Base-by-base conservation (phyloP, 1,140 invertebrate genomes). In the Neuroterus valhalla region DNA sequence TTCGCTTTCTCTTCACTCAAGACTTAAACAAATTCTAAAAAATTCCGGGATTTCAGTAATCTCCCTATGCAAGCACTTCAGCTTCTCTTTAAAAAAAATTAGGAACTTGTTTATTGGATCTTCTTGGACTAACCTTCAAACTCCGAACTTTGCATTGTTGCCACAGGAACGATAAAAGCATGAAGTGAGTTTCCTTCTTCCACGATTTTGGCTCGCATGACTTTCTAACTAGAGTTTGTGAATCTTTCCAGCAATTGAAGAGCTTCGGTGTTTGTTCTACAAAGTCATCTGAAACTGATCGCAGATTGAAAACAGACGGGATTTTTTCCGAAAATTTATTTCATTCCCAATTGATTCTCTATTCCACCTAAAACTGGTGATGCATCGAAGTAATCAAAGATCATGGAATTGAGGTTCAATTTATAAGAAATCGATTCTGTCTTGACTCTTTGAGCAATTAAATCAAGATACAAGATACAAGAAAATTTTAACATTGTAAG, bases 151-250 rank as follows among this genome's bases (percentile, higher is more conserved):
- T 55, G 50, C 50, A 52, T 52, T 52, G 52, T 55, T 26, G 52
- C 26, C 52, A 62, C 21, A 62, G 23, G 12, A 26, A 62, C 52
- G 23, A 62, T 62, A 62, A 26, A 31, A 62, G 23, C 52, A 62
- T 62, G 31, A 62, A 62, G 52, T 62, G 23, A 62, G 11, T 62
- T 62, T 62, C 52, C 52, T 62, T 31, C 52, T 62, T 62, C 26
- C 14, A 62, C 21, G 14, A 62, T 31, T 31, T 23, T 62, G 5
- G 21, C 52, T 62, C 14, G 52, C 52, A 62, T 62, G 52, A 62
- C 21, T 31, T 62, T 26, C 12, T 62, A 31, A 62, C 52, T 62
- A 26, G 11, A 62, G 23, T 62, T 62, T 62, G 52, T 15, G 52
- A 62, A 62, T 62, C 52, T 62, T 62, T 62, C 21, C 52, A 62